phyloP scores from a whole-genome alignment of 2,113 vertebrate genomes.

The Leptocoma aspasia region DNA sequence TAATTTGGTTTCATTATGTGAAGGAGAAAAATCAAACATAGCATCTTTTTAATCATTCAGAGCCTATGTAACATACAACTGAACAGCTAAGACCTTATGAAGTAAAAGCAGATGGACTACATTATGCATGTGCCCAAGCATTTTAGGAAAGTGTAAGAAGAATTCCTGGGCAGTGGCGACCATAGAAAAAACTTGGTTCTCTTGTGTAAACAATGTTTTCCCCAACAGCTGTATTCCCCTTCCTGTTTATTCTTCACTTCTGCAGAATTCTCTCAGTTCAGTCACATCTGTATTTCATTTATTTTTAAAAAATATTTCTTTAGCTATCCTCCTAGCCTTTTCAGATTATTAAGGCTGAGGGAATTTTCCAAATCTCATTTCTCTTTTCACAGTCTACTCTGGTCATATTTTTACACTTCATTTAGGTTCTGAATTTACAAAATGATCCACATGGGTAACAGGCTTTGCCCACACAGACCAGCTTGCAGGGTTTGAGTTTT shows the following conservation, averaged over 20 bases:
- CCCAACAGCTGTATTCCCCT: slow-evolving; percentile 61
- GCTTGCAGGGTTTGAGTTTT: not conserved
- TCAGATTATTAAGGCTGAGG: slow-evolving; percentile 18
- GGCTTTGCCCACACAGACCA: not conserved
- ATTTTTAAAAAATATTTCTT: slow-evolving; percentile 29
- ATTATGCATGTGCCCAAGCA: slow-evolving; percentile 36
- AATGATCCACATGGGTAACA: not conserved
- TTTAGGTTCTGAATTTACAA: slow-evolving; percentile 15
- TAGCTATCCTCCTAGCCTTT: slow-evolving; percentile 9
- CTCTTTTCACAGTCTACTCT: not conserved
- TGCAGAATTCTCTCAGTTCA: slow-evolving; percentile 14
- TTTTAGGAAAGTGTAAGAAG: slow-evolving; percentile 22
- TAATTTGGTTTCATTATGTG: not conserved
- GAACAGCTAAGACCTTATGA: not conserved
- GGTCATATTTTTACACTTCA: slow-evolving; percentile 50
- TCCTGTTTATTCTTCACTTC: slow-evolving; percentile 62
- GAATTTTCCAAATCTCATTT: slow-evolving; percentile 40
- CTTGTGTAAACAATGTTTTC: slow-evolving; percentile 60
- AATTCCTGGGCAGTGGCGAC: slow-evolving; percentile 33
- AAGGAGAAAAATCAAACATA: not conserved
- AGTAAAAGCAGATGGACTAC: slow-evolving; percentile 42
- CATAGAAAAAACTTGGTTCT: slow-evolving; percentile 39
- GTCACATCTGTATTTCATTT: slow-evolving; percentile 60
- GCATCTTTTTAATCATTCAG: not conserved
- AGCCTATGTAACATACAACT: not conserved